phyloP scores from a whole-genome alignment of 2,888 invertebrate species.

The Pyrochroa serraticornis region DNA sequence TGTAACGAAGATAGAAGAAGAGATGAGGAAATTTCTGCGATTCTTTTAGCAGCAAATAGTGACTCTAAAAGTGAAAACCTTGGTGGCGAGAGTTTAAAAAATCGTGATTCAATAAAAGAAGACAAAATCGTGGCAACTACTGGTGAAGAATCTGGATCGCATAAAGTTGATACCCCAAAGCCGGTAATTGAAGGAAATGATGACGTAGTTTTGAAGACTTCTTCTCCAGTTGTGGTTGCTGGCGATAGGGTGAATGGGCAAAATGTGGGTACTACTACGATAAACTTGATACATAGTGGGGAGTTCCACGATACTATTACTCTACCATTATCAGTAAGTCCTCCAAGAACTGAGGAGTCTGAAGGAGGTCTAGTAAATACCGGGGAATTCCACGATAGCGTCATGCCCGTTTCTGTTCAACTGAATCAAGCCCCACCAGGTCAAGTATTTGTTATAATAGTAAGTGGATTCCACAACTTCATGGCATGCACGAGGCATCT shows the following conservation, averaged over 20 bases:
- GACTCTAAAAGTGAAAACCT: background rate
- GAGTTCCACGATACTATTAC: conserved; percentile 61
- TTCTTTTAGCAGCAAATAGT: too few species aligned
- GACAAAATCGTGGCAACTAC: background rate
- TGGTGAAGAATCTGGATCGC: too few species aligned
- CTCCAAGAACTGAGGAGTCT: conserved; percentile 5
- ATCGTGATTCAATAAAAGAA: background rate
- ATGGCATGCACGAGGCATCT: background rate
- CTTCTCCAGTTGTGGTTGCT: too few species aligned
- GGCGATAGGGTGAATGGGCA: too few species aligned
- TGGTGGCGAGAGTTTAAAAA: background rate
- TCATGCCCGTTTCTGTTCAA: conserved; percentile 40
- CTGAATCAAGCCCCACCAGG: conserved; percentile 51
- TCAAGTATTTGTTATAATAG: conserved; percentile 60
- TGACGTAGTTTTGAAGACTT: too few species aligned
- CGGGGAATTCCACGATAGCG: conserved; percentile 28
- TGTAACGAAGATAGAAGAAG: background rate
- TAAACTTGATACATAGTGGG: conserved; percentile 59
- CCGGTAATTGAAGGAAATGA: too few species aligned
- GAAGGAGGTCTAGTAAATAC: conserved; percentile 25
- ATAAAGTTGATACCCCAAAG: background rate
- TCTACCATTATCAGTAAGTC: conserved; percentile 8
- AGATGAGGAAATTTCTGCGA: conserved; percentile 6
- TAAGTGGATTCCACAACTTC: conserved; percentile 52
- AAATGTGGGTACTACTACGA: background rate